Conservation (phyloP, 2,888 invertebrate species). For the Trachelus tabidus region DNA sequence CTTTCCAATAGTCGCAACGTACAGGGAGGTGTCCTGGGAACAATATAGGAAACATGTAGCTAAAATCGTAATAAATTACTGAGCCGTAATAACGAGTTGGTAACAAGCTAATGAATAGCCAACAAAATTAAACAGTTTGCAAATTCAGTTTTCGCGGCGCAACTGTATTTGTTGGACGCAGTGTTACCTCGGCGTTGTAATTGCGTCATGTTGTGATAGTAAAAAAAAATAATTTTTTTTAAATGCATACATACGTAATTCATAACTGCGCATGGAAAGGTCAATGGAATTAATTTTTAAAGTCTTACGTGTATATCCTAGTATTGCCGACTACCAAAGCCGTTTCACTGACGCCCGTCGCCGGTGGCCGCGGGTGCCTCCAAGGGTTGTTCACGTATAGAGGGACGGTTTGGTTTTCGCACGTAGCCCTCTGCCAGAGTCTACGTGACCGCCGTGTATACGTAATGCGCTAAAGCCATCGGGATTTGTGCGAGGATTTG, state of each 20-base stretch:
- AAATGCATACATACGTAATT: background rate
- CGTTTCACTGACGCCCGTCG: background rate
- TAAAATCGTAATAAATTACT: conserved; percentile 37
- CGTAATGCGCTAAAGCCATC: conserved; percentile 10
- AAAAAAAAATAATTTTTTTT: no score
- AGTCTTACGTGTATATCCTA: background rate
- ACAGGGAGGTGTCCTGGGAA: background rate
- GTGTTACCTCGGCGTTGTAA: background rate
- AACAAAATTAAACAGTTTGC: conserved; percentile 46
- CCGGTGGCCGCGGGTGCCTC: background rate
- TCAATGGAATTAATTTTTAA: background rate
- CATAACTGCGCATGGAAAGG: background rate
- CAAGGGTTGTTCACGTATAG: background rate
- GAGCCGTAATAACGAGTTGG: conserved; percentile 45
- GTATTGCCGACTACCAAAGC: background rate
- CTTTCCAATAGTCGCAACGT: background rate
- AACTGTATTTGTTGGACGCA: background rate
- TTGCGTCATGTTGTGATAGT: background rate
- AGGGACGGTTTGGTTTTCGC: background rate
- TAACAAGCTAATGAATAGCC: conserved; percentile 49
- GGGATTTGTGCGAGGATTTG: conserved; percentile 32
- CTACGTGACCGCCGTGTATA: background rate
- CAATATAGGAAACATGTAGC: background rate
- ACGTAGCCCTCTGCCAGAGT: background rate
- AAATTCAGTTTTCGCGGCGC: conserved; percentile 33